These are phyloP conservation scores for Ectemnius continuus DNA, from an alignment of 2,888 invertebrate species.

Conservation along the genomic window DNA sequence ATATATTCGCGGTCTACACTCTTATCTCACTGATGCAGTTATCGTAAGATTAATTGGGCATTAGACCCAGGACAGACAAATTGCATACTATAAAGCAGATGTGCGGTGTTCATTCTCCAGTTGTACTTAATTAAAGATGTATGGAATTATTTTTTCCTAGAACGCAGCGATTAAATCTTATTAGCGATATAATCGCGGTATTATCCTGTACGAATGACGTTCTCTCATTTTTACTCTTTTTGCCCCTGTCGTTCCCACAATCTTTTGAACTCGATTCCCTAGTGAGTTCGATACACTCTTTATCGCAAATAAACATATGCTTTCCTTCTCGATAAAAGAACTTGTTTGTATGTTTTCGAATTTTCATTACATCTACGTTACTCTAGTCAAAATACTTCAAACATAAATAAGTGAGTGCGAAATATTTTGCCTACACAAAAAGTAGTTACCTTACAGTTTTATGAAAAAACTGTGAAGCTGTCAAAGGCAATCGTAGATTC, in stretches of 20 bases:
- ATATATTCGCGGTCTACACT: conserved; percentile 34
- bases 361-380: conserved; percentile 14
- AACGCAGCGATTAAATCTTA: background rate
- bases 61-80: conserved; percentile 7
- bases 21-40: conserved; percentile 30
- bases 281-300: no score
- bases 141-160: background rate
- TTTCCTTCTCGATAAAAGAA: conserved; percentile 14
- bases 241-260: background rate
- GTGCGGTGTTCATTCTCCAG: conserved; percentile 14
- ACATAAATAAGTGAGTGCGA: conserved; percentile 54
- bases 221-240: background rate
- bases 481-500: conserved; percentile 36
- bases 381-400: conserved; percentile 35
- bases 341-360: conserved; percentile 7
- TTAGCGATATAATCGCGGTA: background rate
- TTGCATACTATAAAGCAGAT: conserved; percentile 28
- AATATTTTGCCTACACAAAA: conserved; percentile 30
- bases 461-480: conserved; percentile 43
- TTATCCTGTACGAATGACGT: background rate
- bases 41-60: conserved; percentile 25
- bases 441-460: conserved; percentile 41
- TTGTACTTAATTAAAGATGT: background rate
- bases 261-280: no score
- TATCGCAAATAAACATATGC: conserved; percentile 6